These are phyloP conservation scores for Sarcophaga rosellei DNA, from an alignment of 2,888 invertebrate genomes.

Conservation along the genomic window DNA sequence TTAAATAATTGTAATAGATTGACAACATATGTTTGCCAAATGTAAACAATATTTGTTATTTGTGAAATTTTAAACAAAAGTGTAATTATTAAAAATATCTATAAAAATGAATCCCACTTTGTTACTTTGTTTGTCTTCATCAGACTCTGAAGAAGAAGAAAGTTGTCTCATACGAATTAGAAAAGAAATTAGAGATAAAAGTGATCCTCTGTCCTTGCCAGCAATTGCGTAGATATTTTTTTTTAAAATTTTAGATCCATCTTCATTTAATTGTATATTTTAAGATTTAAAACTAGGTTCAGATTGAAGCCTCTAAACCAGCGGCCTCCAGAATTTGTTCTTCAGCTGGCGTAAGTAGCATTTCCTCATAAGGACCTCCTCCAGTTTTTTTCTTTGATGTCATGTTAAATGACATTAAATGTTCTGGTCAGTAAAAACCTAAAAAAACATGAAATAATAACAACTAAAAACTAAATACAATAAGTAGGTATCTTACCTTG, in stretches of 20 bases:
- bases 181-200: slow-evolving; percentile 14
- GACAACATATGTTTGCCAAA: too few species aligned
- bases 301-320: not conserved
- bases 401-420: slow-evolving; percentile 8
- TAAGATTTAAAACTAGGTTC: slow-evolving; percentile 12
- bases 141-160: slow-evolving; percentile 9
- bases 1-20: too few species aligned
- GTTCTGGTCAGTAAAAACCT: slow-evolving; percentile 11
- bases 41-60: too few species aligned
- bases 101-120: not conserved
- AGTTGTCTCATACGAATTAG: not conserved
- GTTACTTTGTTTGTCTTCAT: not conserved
- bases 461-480: not conserved
- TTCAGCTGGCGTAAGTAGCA: too few species aligned
- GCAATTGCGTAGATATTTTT: slow-evolving; percentile 8
- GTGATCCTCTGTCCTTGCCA: slow-evolving; percentile 5
- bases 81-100: too few species aligned
- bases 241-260: not conserved
- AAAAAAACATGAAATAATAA: not conserved
- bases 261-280: not conserved
- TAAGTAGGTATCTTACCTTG: not conserved
- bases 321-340: too few species aligned
- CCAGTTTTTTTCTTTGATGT: slow-evolving; percentile 6
- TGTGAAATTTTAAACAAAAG: too few species aligned
- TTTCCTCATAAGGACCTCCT: not conserved